Evolutionary conservation across 2,888 invertebrate genomes (phyloP).

Genomic region (Orthosia incerta): DNA sequence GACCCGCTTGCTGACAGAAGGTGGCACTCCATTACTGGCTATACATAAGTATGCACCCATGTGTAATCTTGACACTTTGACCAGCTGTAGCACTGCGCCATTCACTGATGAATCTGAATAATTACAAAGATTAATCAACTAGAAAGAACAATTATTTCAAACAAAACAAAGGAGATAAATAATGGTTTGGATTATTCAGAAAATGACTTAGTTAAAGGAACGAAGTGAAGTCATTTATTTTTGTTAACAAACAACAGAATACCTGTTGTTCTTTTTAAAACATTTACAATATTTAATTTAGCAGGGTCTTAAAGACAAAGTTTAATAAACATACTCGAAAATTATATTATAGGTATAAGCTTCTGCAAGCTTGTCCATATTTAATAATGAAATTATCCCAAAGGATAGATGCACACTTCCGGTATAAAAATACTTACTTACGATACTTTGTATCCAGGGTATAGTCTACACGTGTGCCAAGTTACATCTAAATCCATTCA

Average conservation of each 20-base stretch:
- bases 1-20: conserved; percentile 95
- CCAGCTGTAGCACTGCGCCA: conserved; percentile 92
- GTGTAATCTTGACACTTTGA: conserved; percentile 93
- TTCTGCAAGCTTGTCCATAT: too few species aligned
- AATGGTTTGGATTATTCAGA: conserved; percentile 42
- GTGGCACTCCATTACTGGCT: conserved; percentile 95
- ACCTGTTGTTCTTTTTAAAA: conserved; percentile 1
- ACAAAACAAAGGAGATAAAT: conserved; percentile 40
- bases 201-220: conserved; percentile 36
- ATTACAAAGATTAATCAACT: conserved; percentile 50
- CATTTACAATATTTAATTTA: conserved; percentile 2
- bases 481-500: too few species aligned
- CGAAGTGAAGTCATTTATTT: conserved; percentile 33
- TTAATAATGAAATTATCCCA: too few species aligned
- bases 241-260: conserved; percentile 3
- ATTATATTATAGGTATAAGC: too few species aligned
- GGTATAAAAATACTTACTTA: too few species aligned
- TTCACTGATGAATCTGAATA: conserved; percentile 92
- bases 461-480: too few species aligned
- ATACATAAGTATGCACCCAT: conserved; percentile 95
- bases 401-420: too few species aligned
- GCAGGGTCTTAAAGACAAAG: neutral
- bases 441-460: too few species aligned
- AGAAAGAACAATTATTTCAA: conserved; percentile 35
- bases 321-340: neutral